Evolutionary conservation across 1,140 invertebrate genomes (phyloP), one percentile per base, ranked within the genome.

Genomic region (Oppia nitens): DNA sequence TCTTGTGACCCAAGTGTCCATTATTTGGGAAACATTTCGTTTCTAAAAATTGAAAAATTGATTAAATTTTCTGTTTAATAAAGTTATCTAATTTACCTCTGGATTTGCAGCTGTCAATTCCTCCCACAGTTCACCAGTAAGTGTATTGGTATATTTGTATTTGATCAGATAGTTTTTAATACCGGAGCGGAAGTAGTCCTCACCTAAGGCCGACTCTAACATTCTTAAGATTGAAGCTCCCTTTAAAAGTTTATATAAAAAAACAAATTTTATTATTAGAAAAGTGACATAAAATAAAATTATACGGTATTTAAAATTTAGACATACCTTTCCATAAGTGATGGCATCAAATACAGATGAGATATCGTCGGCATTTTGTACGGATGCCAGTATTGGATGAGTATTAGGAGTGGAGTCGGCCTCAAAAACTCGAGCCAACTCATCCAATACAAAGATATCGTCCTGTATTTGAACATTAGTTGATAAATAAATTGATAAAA

Each of bases 1-100:
- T 70, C 94, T 87, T 66, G 78, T 77, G 0, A 88, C 96, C 93
- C 93, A 98, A 14, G 84, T 86, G 1, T 84, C 84, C 95, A 99
- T 98, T 0, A 98, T 82, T 29, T 78, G 78, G 3, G 78, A 79
- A 0, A 98, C 84, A 45, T 57, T 26, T 23, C 48, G 32, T n/a
- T 49, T 50, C 23, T 28, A 20, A 50, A 12, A 40, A 49, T 26
- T 20, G 6, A 47, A 3, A 48, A 57, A 40, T 17, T 6, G 6
- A 9, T 40, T 40, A 40, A 9, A 40, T 17, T 40, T 40, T 6
- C 32, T 9, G 6, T 9, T 9, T 40, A 9, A 40, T 40, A 40
- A 40, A 40, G 17, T 40, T 40, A 40, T 6, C 6, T 40, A 40
- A 40, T 9, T 40, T 20, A 89, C 86, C 71, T 95, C 92, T 0